Percentiles rank a stretch among this genome's conserved stretches.
Conservation (phyloP, 2,797 vertebrate species). For the Thripadectes ignobilis region DNA sequence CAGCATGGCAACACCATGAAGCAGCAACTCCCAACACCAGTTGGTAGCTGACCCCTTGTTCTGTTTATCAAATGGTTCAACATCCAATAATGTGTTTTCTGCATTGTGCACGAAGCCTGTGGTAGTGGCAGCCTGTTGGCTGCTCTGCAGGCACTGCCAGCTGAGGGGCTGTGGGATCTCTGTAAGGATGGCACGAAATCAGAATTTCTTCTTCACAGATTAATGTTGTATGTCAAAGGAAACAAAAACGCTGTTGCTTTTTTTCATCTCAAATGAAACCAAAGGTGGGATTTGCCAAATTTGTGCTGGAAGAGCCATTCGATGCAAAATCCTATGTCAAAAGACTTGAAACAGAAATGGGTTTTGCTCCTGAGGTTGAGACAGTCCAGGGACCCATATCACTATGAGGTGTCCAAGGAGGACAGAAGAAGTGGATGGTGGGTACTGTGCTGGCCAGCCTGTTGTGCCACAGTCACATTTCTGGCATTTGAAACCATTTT, state of each 20-base stretch:
- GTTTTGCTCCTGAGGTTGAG: background rate
- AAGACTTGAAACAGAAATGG: background rate
- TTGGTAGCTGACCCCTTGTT: background rate
- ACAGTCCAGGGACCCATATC: background rate
- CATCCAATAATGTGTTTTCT: background rate
- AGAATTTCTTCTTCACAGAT: background rate
- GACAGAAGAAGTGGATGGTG: background rate
- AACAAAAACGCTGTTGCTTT: background rate
- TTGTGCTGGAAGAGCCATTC: background rate
- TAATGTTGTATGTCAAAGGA: background rate
- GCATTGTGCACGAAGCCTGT: background rate
- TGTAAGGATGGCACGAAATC: background rate
- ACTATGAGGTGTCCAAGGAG: background rate
- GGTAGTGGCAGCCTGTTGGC: background rate
- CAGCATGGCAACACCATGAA: background rate
- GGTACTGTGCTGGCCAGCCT: background rate
- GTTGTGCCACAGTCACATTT: background rate
- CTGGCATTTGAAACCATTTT: background rate
- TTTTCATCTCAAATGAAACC: background rate
- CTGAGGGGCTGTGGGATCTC: background rate
- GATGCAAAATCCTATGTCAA: background rate
- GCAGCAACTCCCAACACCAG: background rate
- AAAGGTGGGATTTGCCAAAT: background rate
- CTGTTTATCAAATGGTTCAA: background rate
- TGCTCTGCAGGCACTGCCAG: background rate